phyloP scores from a whole-genome alignment of 2,797 vertebrate species.

The Cyclura pinguis region DNA sequence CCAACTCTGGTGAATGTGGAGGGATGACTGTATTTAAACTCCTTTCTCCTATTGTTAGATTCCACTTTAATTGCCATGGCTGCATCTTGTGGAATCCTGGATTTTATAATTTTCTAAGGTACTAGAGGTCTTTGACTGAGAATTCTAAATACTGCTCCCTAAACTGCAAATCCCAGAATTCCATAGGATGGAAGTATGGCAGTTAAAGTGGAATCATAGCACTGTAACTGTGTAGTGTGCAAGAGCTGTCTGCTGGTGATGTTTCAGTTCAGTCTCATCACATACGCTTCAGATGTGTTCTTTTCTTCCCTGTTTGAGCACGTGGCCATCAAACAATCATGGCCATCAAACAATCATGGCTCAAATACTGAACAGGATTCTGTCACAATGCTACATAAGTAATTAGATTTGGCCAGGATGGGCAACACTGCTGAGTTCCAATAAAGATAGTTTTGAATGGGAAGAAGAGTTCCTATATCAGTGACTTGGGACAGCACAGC shows the following conservation, averaged over 20 bases:
- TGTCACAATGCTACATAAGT: not conserved
- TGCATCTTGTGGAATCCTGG: too few relatives aligned
- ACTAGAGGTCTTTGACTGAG: too few relatives aligned
- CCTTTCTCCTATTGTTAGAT: not conserved
- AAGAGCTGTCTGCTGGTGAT: not conserved
- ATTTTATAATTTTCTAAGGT: too few relatives aligned
- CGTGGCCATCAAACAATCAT: not conserved
- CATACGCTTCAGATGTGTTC: not conserved
- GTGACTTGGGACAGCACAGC: not conserved
- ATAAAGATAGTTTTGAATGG: not conserved
- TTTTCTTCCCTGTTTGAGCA: not conserved
- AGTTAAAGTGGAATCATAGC: too few relatives aligned
- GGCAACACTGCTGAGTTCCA: too few relatives aligned
- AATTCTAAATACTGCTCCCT: too few relatives aligned
- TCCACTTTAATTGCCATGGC: too few relatives aligned
- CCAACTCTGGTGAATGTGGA: too few relatives aligned
- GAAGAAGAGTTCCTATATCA: not conserved
- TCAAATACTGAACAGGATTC: not conserved
- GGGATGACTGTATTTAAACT: not conserved
- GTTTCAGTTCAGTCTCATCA: not conserved
- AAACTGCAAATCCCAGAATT: too few relatives aligned
- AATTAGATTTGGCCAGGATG: not conserved
- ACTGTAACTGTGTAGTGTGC: too few relatives aligned
- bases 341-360: not conserved
- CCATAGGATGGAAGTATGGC: too few relatives aligned